phyloP scores from a whole-genome alignment of 2,888 invertebrate species.

The Metallyticus violacea region DNA sequence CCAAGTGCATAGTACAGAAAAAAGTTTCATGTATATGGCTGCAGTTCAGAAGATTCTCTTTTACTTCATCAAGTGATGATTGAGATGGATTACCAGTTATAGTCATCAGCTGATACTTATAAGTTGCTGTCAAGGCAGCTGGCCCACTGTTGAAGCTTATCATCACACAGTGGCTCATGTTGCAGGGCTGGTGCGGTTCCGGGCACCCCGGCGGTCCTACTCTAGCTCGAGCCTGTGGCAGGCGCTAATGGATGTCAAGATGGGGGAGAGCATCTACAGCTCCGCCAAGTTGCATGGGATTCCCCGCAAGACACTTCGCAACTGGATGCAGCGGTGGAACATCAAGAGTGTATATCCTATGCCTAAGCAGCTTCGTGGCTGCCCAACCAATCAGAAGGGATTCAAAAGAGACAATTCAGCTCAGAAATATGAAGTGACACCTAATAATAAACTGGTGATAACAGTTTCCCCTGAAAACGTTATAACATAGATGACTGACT shows the following conservation, averaged over 20 bases:
- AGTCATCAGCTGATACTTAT: neutral
- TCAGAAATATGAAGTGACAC: neutral
- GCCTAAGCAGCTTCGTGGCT: conserved; percentile 36
- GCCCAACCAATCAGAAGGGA: conserved; percentile 15
- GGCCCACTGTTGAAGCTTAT: neutral
- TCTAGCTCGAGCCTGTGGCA: conserved; percentile 48
- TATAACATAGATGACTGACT: neutral
- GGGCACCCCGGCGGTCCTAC: neutral
- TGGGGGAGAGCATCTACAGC: conserved; percentile 59
- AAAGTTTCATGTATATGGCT: neutral
- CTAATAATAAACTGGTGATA: neutral
- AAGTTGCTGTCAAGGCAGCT: neutral
- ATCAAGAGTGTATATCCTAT: conserved; percentile 60
- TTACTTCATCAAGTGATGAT: neutral
- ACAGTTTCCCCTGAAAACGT: neutral
- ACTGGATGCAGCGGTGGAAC: conserved; percentile 62
- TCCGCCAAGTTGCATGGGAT: conserved; percentile 60
- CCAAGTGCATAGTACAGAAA: neutral
- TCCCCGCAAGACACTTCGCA: conserved; percentile 57
- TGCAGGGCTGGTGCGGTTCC: neutral
- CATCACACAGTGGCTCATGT: neutral
- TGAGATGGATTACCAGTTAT: neutral
- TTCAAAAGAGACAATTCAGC: neutral
- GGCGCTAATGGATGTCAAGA: conserved; percentile 57
- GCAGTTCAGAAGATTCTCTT: neutral